Base-by-base conservation (phyloP, 2,888 invertebrate genomes). In the Nephrotoma appendiculata region DNA sequence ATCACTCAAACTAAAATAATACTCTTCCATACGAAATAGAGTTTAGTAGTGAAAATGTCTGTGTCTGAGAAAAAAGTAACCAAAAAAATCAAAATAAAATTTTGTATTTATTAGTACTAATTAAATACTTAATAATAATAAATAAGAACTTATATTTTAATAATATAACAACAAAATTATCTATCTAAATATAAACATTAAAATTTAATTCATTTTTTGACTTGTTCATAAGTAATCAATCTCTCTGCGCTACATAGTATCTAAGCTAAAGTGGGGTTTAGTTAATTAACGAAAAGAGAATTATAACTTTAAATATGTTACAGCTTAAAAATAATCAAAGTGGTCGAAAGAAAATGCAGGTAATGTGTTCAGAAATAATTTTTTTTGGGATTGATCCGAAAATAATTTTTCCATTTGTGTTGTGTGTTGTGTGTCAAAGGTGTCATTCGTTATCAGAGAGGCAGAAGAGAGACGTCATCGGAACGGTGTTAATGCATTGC, bases 361-460 rank as follows among this genome's bases (percentile, higher is more conserved):
- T 91, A 89, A 48, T 83, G 85, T 41, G 15, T 86, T 4, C 9
- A 71, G 71, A 87, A 86, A 86, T 44, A 83, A 44, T 48, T 44
- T 31, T n/a, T 31, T 31, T 31, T 31, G 5, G 5, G 43, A n/a
- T 31, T 31, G 48, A 0, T 48, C 52, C n/a, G n/a, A 42, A 42
- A 42, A 43, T 85, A 85, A 42, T 85, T 42, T 85, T 85, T 42
- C 42, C 41, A 7, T 5, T 85, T 43, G 42, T 85, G 42, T 84
- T 84, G 31, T n/a, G 84, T 71, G 31, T 71, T 19, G 31, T 84
- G 84, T 71, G 31, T 71, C 71, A 31, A 71, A 99, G 97, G 97
- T 99, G 88, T 99, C 99, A 88, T 99, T 98, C 94, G 98, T 99
- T 87, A 98, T 99, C 90, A 95, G 99, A 89, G 98, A 98, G 92